A percentile compares a stretch with the other conserved stretches of the same genome.
Conservation (phyloP, 2,113 vertebrate genomes). For the Pachyramphus minor region DNA sequence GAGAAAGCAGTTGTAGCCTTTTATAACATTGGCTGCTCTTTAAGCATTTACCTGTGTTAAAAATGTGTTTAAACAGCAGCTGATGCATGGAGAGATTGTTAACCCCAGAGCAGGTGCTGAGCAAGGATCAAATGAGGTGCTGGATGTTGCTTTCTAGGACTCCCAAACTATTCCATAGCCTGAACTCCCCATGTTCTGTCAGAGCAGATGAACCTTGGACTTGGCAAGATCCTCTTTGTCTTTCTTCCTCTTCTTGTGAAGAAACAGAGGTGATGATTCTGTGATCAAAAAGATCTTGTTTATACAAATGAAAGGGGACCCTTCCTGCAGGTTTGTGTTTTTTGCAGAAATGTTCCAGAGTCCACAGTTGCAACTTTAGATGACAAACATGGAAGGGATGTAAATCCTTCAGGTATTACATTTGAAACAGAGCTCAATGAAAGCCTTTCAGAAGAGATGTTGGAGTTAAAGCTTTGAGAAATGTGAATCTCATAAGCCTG, state of each 20-base stretch:
- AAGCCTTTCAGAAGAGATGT: background rate
- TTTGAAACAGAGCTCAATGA: background rate
- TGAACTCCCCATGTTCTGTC: background rate
- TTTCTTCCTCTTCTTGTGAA: background rate
- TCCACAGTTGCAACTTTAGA: background rate
- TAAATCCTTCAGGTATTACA: background rate
- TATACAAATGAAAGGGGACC: background rate
- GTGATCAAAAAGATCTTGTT: background rate
- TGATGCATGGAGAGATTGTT: background rate
- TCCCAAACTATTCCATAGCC: background rate
- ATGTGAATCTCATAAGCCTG: background rate
- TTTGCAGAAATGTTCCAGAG: background rate
- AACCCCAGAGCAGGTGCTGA: background rate
- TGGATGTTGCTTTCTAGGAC: background rate
- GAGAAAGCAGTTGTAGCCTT: background rate
- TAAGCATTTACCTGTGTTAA: background rate
- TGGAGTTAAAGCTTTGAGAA: conserved; percentile 6
- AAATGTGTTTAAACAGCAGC: background rate
- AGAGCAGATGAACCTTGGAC: background rate
- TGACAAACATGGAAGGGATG: background rate
- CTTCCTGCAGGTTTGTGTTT: background rate
- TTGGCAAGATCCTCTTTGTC: background rate
- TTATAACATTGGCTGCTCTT: background rate
- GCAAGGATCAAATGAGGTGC: background rate
- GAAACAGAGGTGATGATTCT: background rate